Evolutionary conservation across 2,888 invertebrate species (phyloP).

Genomic region (Nephrocerus scutellatus): DNA sequence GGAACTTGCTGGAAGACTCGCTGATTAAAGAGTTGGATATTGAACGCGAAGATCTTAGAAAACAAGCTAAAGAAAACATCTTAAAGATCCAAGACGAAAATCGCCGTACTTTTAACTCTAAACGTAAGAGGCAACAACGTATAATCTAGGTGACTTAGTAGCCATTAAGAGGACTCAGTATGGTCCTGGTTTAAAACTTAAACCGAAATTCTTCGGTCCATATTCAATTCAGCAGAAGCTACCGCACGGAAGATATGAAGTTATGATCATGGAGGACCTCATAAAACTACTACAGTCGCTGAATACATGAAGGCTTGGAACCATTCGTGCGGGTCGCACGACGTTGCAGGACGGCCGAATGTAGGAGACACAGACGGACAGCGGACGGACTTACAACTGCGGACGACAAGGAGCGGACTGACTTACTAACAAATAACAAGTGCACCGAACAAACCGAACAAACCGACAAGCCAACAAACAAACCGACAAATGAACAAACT

Average conservation of each 20-base stretch:
- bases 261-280: background rate
- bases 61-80: constrained; percentile 1
- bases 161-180: constrained; percentile 7
- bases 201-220: background rate
- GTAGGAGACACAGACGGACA: too few species aligned
- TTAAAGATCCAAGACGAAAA: constrained; percentile 7
- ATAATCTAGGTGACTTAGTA: constrained; percentile 4
- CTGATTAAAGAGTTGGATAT: background rate
- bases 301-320: constrained; percentile 1
- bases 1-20: background rate
- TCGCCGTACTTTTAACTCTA: background rate
- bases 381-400: too few species aligned
- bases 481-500: too few species aligned
- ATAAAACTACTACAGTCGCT: background rate
- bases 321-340: too few species aligned
- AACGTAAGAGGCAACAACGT: constrained; percentile 1
- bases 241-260: background rate
- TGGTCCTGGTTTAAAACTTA: background rate
- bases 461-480: too few species aligned
- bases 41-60: background rate
- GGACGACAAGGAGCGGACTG: too few species aligned
- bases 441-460: too few species aligned
- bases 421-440: too few species aligned
- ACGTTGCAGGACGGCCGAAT: too few species aligned
- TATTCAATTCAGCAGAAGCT: background rate